Evolutionary conservation across 2,113 vertebrate species (phyloP), one percentile per base, ranked within the genome.

Genomic region (Ochotona princeps): DNA sequence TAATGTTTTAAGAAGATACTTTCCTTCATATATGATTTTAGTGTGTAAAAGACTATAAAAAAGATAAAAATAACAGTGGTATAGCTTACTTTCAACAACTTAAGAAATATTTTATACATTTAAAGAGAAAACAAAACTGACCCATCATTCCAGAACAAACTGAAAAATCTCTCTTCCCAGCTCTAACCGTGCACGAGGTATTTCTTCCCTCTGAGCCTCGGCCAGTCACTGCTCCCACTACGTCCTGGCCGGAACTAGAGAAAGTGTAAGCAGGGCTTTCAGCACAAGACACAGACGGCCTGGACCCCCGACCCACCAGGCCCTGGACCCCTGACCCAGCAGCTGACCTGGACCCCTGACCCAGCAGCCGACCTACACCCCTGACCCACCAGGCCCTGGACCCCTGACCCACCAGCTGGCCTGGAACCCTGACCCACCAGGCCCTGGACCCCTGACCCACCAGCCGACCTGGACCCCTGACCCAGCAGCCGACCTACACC

Each of bases 31-130:
- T 66, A 67, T 74, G 92, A 49, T 38, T 73, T 78, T 84, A 91
- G 21, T 84, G 92, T 93, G 93, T 81, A 95, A 91, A 76, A 89
- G 65, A 15, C 66, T 67, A 92, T 91, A 90, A 94, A 89, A 70
- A 80, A 35, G n/a, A 60, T 20, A 70, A 69, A 90, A 76, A n/a
- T 63, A 91, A 95, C 90, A 84, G 8, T 57, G 78, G 85, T 49
- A 51, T 17, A 38, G 54, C 2, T 73, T 57, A 76, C 60, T 69
- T 72, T 73, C 35, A 61, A 91, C 90, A 38, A 81, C 67, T 63
- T 87, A 57, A 80, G 94, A 95, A 83, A 44, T 63, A 61, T 60
- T 88, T 74, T 80, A 26, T 28, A 95, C 85, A 14, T 86, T 44
- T 84, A 89, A 89, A 84, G 57, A 80, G 51, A 76, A 90, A 65